These are phyloP conservation scores for Achatina immaculata DNA, from an alignment of 1,140 invertebrate genomes.

Conservation along the genomic window DNA sequence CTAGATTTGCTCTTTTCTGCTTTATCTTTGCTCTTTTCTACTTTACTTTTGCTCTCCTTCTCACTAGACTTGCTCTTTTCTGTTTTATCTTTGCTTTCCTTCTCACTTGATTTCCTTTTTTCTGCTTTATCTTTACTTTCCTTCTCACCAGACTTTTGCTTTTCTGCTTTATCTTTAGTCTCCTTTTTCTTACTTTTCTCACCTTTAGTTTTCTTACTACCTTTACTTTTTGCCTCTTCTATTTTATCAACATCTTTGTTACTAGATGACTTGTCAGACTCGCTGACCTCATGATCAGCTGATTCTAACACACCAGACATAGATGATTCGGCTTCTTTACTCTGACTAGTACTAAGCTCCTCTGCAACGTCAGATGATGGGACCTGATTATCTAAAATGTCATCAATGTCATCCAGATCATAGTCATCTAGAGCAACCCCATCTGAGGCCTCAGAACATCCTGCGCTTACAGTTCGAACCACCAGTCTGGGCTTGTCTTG, in stretches of 20 bases:
- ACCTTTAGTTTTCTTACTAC: constrained; percentile 8
- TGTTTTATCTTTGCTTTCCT: not conserved
- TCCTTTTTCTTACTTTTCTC: constrained; percentile 29
- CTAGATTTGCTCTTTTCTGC: not conserved
- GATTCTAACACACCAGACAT: not conserved
- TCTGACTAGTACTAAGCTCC: not conserved
- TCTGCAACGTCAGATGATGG: not conserved
- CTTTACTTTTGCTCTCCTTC: not conserved
- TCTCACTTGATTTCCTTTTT: not conserved
- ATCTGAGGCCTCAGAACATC: constrained; percentile 37
- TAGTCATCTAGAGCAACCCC: constrained; percentile 40
- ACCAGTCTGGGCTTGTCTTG: not conserved
- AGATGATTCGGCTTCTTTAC: not conserved
- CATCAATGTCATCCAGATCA: constrained; percentile 51
- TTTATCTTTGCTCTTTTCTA: constrained; percentile 4
- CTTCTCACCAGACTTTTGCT: not conserved
- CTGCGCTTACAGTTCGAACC: not conserved
- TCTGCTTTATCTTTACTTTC: constrained; percentile 1
- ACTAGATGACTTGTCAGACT: not conserved
- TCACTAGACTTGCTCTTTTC: constrained; percentile 8
- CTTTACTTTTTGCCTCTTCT: not conserved
- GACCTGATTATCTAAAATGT: constrained; percentile 33
- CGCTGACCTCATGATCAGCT: not conserved
- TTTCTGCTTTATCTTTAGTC: constrained; percentile 4
- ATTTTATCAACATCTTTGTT: not conserved